Base-by-base conservation (phyloP, 2,888 invertebrate species). In the Noctua pronuba region DNA sequence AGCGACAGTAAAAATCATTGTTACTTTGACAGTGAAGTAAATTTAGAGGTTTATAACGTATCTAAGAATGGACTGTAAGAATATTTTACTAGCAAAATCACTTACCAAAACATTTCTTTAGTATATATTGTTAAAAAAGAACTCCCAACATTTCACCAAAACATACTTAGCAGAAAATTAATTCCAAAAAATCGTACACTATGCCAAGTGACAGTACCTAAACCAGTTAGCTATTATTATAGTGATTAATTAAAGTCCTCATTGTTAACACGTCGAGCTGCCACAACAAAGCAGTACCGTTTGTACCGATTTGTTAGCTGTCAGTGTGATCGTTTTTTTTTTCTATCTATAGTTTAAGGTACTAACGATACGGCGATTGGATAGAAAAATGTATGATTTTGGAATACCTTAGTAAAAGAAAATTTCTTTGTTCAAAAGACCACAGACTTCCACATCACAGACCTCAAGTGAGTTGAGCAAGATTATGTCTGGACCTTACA, bases 231-330 rank as follows among this genome's bases (percentile, higher is more conserved):
- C 75, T 69, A 38, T 41, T 66, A 52, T 60, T 67, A n/a, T n/a
- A 58, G 89, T 93, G 93, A 93, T 93, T 93, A 93, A 94, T 94
- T 93, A 91, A 89, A 85, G 79, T 84, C 82, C 87, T 90, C 89
- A 92, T 93, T 93, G 92, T 93, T 90, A 92, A 90, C 92, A 91
- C 92, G 88, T 90, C 82, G 88, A 88, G 88, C 86, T 83, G 84
- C 90, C 90, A 85, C 91, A 90, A 92, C 93, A 93, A 92, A 89
- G 90, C 86, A 82, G 82, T 82, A 85, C 86, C 88, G 89, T 87
- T 86, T 85, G 70, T 85, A 88, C 88, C 93, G 88, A 94, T 93
- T 93, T 93, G 92, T 93, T 91, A 90, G 80, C 83, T 84, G 84
- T 83, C 84, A 75, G 66, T 69, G 8, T 38, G 52, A 77, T 77